Conservation (phyloP, 2,888 invertebrate genomes). For the Harpagoxenus sublaevis region DNA sequence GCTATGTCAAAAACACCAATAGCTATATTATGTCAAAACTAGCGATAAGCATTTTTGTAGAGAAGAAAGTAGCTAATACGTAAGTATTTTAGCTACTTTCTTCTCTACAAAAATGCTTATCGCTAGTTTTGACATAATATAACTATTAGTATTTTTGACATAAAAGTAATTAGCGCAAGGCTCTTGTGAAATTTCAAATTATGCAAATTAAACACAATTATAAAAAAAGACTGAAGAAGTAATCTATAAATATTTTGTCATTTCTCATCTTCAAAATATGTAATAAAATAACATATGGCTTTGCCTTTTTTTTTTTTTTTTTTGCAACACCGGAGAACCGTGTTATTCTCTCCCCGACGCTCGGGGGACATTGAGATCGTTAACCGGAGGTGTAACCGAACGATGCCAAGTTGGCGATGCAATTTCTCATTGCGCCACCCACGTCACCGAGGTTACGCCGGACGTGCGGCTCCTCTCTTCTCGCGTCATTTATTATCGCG, state of each 20-base stretch:
- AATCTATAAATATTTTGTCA: conserved; percentile 28
- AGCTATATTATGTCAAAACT: background rate
- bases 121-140: background rate
- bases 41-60: background rate
- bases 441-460: conserved; percentile 49
- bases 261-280: background rate
- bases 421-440: conserved; percentile 54
- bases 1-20: background rate
- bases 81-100: background rate
- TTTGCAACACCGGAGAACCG: background rate
- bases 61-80: background rate
- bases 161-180: background rate
- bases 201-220: background rate
- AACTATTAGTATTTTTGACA: background rate
- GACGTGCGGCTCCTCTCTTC: conserved; percentile 30
- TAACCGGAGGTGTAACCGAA: conserved; percentile 49
- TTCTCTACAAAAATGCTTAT: background rate
- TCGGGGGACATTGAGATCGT: conserved; percentile 28
- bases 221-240: background rate
- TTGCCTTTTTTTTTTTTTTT: background rate
- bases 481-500: conserved; percentile 49
- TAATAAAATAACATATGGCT: background rate
- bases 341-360: conserved; percentile 13
- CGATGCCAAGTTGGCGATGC: conserved; percentile 53
- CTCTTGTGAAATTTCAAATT: background rate